Percentiles rank a stretch among this genome's conserved stretches.
Evolutionary conservation across 1,140 invertebrate species (phyloP).

Genomic region (Heliconius melpomene): DNA sequence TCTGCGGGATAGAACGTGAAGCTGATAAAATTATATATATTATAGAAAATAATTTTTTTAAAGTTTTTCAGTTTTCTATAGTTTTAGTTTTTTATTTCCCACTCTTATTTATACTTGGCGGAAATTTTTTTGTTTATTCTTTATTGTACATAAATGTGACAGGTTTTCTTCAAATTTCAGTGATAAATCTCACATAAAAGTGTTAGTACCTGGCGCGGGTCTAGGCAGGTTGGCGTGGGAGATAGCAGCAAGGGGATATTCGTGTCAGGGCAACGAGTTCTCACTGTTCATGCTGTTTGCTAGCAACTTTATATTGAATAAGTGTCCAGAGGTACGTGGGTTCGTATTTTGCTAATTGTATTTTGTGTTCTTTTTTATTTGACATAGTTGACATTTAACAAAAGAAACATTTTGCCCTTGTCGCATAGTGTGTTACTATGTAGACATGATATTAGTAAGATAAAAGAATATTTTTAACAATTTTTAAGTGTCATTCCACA

Average conservation of each 20-base stretch:
- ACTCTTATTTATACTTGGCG: no score
- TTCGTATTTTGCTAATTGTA: background rate
- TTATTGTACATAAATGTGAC: background rate
- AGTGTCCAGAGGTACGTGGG: constrained; percentile 82
- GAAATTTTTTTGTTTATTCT: no score
- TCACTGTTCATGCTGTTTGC: constrained; percentile 98
- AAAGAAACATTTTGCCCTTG: no score
- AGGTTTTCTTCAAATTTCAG: constrained; percentile 46
- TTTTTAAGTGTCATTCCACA: no score
- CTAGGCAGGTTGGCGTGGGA: constrained; percentile 96
- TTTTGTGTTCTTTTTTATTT: background rate
- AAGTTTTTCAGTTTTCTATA: no score
- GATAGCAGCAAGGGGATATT: constrained; percentile 93
- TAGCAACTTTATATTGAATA: constrained; percentile 97
- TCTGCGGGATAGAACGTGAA: no score
- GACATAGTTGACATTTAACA: background rate
- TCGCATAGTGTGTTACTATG: no score
- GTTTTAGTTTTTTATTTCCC: no score
- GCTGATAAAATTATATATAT: no score
- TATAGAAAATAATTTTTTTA: no score
- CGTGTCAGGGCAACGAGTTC: constrained; percentile 98
- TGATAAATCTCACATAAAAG: constrained; percentile 83
- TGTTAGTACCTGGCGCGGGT: constrained; percentile 97
- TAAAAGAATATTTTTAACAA: no score
- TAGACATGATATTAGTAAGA: no score